phyloP scores from a whole-genome alignment of 2,797 vertebrate species.

The Coregonus sp. region DNA sequence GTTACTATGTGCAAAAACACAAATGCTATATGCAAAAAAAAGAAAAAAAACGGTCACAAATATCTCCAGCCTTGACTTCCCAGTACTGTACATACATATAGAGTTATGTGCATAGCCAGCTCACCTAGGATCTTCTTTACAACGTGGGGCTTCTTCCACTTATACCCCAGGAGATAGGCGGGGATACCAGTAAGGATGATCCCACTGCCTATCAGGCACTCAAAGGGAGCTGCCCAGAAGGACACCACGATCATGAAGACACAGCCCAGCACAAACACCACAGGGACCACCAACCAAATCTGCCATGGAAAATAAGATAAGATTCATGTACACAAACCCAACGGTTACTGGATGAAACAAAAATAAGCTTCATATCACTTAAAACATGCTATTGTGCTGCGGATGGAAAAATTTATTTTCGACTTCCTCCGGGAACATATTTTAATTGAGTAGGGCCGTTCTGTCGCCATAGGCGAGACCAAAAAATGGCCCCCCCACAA shows the following conservation, averaged over 20 bases:
- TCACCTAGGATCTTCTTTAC: slow-evolving; percentile 75
- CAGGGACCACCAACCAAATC: slow-evolving; percentile 67
- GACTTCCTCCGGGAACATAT: too few species aligned
- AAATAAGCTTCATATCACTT: too few species aligned
- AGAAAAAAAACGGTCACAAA: not conserved
- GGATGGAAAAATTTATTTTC: too few species aligned
- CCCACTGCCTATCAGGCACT: slow-evolving; percentile 70
- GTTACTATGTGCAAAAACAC: not conserved
- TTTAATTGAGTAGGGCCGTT: too few species aligned
- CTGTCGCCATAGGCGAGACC: too few species aligned
- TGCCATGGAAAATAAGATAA: slow-evolving; percentile 34
- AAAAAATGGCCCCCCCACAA: too few species aligned
- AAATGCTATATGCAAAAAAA: not conserved
- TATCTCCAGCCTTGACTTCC: not conserved
- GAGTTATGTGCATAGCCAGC: slow-evolving; percentile 15
- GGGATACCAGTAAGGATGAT: slow-evolving; percentile 78
- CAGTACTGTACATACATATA: not conserved
- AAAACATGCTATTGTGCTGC: too few species aligned
- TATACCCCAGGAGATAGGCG: slow-evolving; percentile 76
- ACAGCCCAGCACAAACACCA: slow-evolving; percentile 73
- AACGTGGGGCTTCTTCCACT: slow-evolving; percentile 77
- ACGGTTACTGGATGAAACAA: too few species aligned
- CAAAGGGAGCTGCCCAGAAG: slow-evolving; percentile 78
- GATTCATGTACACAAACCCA: too few species aligned
- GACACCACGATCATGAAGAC: slow-evolving; percentile 78